These are phyloP conservation scores for Leptopilina myrica DNA, from an alignment of 2,888 invertebrate genomes.

Conservation along the genomic window DNA sequence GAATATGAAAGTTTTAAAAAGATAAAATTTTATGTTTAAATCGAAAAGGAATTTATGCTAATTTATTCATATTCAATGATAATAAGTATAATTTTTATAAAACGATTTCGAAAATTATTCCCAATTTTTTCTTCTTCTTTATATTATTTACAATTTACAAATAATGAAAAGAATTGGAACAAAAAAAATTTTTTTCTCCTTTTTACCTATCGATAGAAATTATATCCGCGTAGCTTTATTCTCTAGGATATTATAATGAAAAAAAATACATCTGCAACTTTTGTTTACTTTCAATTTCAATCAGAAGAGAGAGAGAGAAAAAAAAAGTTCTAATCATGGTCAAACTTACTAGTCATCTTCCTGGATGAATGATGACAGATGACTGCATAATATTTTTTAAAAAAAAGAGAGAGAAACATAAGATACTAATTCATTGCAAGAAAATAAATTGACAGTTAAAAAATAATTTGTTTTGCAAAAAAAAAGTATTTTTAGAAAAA, in stretches of 20 bases:
- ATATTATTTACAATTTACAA: too few relatives aligned
- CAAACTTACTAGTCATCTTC: background rate
- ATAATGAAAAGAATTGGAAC: too few relatives aligned
- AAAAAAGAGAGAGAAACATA: background rate
- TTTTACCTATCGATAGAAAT: background rate
- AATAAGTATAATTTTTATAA: background rate
- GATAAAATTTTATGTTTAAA: slow-evolving; percentile 3
- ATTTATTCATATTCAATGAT: background rate
- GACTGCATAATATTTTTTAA: background rate
- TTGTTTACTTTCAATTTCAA: slow-evolving; percentile 28
- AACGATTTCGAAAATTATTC: background rate
- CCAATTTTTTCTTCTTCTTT: background rate
- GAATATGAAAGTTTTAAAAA: slow-evolving; percentile 1
- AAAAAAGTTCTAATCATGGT: slow-evolving; percentile 19
- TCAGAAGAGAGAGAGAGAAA: background rate
- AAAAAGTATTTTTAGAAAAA: background rate
- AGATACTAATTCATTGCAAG: background rate
- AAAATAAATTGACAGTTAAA: background rate
- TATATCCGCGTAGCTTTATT: background rate
- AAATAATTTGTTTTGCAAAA: background rate
- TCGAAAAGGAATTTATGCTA: background rate
- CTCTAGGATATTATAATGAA: background rate
- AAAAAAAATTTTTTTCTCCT: too few relatives aligned
- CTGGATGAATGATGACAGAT: slow-evolving; percentile 4
- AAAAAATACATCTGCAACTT: background rate